Base-by-base conservation (phyloP, 1,140 invertebrate genomes). In the Globodera rostochiensis region DNA sequence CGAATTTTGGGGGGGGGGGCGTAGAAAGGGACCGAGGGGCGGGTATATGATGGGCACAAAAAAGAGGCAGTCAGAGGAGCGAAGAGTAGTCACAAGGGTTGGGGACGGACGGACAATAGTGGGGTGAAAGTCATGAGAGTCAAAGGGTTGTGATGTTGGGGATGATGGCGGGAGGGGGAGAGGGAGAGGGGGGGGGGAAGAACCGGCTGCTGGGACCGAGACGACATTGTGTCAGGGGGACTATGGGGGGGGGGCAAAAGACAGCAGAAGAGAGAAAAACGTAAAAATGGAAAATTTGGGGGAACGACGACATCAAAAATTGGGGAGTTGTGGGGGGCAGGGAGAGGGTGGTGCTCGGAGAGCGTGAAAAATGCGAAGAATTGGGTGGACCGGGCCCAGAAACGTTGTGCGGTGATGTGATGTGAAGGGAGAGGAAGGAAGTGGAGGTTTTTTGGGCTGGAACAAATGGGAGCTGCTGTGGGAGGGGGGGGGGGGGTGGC, bases 361-460 rank as follows among this genome's bases (percentile, higher is more conserved):
- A 64, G 57, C 57, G 57, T 64, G 57, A 64, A 64, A 64, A 64
- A 64, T 64, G 57, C 19, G 57, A 64, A 15, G 57, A 64, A 64
- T 64, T 64, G 57, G 57, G 57, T 64, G 57, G 57, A 19, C 57
- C 15, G 57, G 57, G 57, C 57, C 57, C 57, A 64, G 57, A 64
- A 64, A 64, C 57, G 19, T 15, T 11, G 19, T 19, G 57, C 36
- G 11, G 6, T 19, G 15, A 64, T 19, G 57, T 19, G 57, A 64
- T 19, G 57, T 19, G 9, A 64, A 64, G 11, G 57, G 57, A 64
- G 57, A 6, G 57, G 15, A 15, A 15, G 7, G 53, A 15, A 15
- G 53, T 9, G 53, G 53, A 53, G 9, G 53, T 53, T 53, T 53
- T 53, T 53, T 13, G 53, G 53, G 53, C 9, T 53, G 57, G 57